Conservation (phyloP, 2,888 invertebrate genomes). For the Chloroclystis v-ata region DNA sequence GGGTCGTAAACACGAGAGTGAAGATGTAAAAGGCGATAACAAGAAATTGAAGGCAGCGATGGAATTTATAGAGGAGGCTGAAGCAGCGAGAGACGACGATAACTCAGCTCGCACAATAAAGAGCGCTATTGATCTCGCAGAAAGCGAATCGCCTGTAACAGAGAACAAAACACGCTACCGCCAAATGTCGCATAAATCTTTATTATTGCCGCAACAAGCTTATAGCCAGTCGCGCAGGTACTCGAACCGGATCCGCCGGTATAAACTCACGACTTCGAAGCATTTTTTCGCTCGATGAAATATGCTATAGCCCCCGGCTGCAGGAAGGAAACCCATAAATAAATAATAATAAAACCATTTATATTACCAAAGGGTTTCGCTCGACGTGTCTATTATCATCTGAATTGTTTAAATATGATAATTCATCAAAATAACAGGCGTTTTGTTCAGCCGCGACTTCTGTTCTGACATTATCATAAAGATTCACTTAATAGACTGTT, state of each 20-base stretch:
- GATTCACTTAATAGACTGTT: constrained; percentile 77
- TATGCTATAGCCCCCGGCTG: constrained; percentile 71
- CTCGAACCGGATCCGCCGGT: constrained; percentile 70
- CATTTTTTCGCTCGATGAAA: constrained; percentile 77
- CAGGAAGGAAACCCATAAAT: constrained; percentile 77
- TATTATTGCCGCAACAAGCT: constrained; percentile 78
- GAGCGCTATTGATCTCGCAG: constrained; percentile 74
- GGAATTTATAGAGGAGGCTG: constrained; percentile 59
- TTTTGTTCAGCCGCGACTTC: constrained; percentile 71
- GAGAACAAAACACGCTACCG: constrained; percentile 76
- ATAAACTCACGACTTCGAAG: constrained; percentile 73
- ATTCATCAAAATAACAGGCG: constrained; percentile 77
- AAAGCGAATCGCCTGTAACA: constrained; percentile 75
- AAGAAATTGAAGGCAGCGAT: constrained; percentile 57
- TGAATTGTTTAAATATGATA: constrained; percentile 79
- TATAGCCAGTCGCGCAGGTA: constrained; percentile 73
- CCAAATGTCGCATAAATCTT: constrained; percentile 77
- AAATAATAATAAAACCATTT: constrained; percentile 78
- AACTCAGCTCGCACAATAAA: constrained; percentile 71
- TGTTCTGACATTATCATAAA: constrained; percentile 75
- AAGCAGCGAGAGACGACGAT: constrained; percentile 64
- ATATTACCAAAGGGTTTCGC: constrained; percentile 77
- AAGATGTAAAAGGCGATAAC: constrained; percentile 68
- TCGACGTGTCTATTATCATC: constrained; percentile 78
- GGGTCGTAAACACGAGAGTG: constrained; percentile 45